These are phyloP conservation scores for Myiopsitta monachus DNA, from an alignment of 2,113 vertebrate genomes.

Conservation along the genomic window DNA sequence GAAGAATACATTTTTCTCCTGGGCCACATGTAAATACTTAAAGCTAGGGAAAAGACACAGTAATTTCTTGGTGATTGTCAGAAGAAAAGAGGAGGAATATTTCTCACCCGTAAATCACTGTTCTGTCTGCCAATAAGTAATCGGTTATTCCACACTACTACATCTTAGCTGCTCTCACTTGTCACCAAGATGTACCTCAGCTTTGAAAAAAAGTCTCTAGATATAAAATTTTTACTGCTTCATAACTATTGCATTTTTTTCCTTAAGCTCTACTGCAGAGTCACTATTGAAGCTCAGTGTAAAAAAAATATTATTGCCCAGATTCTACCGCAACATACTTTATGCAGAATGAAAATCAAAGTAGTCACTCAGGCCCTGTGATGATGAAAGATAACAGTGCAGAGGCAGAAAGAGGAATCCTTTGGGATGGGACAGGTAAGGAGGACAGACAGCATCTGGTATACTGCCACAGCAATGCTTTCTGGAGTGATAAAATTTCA, in stretches of 20 bases:
- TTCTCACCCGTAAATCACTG: constrained; percentile 24
- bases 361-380: not conserved
- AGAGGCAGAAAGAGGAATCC: not conserved
- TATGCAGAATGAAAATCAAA: not conserved
- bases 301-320: not conserved
- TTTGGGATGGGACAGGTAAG: not conserved
- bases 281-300: not conserved
- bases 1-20: not conserved
- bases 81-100: constrained; percentile 5
- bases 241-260: not conserved
- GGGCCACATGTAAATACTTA: constrained; percentile 15
- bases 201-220: not conserved
- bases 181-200: not conserved
- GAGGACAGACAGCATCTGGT: not conserved
- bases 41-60: not conserved
- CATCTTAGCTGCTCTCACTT: not conserved
- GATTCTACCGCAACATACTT: not conserved
- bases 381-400: not conserved
- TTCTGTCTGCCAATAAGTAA: not conserved
- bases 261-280: not conserved
- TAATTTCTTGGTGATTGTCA: constrained; percentile 20
- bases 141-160: not conserved
- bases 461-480: not conserved
- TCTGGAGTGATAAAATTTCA: not conserved
- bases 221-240: not conserved